These are phyloP conservation scores for Dryadula phaetusa DNA, from an alignment of 2,888 invertebrate species.

Conservation along the genomic window DNA sequence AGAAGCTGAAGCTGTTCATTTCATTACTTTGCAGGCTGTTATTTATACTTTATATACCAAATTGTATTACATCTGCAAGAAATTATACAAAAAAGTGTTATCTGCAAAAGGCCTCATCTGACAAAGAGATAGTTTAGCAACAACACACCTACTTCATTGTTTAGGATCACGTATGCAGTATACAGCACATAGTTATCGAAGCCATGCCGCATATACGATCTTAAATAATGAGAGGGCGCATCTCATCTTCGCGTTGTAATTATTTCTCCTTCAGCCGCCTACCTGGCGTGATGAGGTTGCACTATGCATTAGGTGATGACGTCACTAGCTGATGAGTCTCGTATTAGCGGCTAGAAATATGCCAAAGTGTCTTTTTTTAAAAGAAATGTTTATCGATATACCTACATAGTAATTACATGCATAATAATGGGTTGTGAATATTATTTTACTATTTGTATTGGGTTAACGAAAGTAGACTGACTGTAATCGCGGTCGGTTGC, in stretches of 20 bases:
- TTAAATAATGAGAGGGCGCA: conserved; percentile 71
- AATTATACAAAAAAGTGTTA: neutral
- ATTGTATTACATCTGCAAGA: neutral
- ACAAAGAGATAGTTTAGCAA: conserved; percentile 9
- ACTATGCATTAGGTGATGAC: conserved; percentile 79
- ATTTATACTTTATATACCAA: too few relatives aligned
- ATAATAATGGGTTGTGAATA: too few relatives aligned
- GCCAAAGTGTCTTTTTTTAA: conserved; percentile 5
- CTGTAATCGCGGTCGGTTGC: too few relatives aligned
- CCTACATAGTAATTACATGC: too few relatives aligned
- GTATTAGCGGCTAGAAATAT: conserved; percentile 15
- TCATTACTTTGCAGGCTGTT: too few relatives aligned
- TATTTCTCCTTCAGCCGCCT: conserved; percentile 60
- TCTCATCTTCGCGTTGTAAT: conserved; percentile 73
- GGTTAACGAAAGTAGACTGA: too few relatives aligned
- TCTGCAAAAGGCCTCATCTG: neutral
- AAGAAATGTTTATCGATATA: neutral
- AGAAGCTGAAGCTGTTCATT: too few relatives aligned
- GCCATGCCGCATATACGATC: conserved; percentile 59
- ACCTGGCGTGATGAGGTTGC: conserved; percentile 64
- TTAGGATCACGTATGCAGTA: conserved; percentile 17
- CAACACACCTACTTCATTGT: conserved; percentile 21
- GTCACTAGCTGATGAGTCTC: conserved; percentile 54
- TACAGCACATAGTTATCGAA: conserved; percentile 36
- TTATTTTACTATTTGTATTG: too few relatives aligned